Percentiles rank a stretch among this genome's conserved stretches.
Conservation (phyloP, 2,888 invertebrate species). For the Heliconius ethilla region DNA sequence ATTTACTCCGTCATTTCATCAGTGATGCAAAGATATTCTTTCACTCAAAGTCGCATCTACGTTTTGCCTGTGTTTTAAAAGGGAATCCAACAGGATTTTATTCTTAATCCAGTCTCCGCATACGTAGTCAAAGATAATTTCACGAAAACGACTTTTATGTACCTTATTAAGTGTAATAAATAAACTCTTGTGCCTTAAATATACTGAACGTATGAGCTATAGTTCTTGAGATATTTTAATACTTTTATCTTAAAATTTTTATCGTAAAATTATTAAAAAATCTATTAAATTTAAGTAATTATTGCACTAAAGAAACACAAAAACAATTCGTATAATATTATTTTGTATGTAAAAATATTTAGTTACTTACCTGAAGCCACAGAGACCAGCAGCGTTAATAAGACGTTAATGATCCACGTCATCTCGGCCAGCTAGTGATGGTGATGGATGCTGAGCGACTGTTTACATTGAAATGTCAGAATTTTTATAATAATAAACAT, state of each 20-base stretch:
- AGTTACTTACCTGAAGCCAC: conserved; percentile 24
- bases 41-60: too few species aligned
- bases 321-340: background rate
- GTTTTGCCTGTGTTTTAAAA: background rate
- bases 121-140: background rate
- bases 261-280: too few species aligned
- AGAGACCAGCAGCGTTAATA: conserved; percentile 26
- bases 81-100: too few species aligned
- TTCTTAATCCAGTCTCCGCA: too few species aligned
- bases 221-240: background rate
- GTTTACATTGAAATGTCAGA: background rate
- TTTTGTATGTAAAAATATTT: background rate
- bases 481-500: background rate
- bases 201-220: background rate
- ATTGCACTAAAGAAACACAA: background rate
- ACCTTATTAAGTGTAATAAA: too few species aligned
- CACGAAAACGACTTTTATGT: background rate
- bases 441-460: conserved; percentile 22
- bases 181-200: too few species aligned
- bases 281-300: background rate
- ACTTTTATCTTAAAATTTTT: background rate
- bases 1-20: too few species aligned
- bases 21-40: too few species aligned
- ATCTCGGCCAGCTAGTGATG: conserved; percentile 1
- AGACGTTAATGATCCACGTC: conserved; percentile 21